Base-by-base conservation (phyloP, 2,888 invertebrate species). In the Teinopalpus imperialis region DNA sequence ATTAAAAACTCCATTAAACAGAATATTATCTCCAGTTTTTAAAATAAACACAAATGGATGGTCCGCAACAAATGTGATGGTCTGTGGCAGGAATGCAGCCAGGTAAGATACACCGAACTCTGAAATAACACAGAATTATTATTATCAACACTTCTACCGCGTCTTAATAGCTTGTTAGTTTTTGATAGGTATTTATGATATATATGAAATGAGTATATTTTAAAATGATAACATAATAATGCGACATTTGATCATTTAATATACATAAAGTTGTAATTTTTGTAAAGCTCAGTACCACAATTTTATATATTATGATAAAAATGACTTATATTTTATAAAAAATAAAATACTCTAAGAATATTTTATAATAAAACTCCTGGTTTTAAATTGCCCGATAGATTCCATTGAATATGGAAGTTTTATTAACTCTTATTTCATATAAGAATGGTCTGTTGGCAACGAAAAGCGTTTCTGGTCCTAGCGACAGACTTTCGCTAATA, bases 21-120 rank as follows among this genome's bases (percentile, higher is more conserved):
- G 27, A 27, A 49, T 46, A 18, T 52, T 67, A 13, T 52, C 16
- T 30, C 55, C 49, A 23, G 55, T 40, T 18, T 42, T 62, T 30
- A 76, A 56, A 49, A 53, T 58, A 52, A 66, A 76, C 14, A 63
- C 31, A 57, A 69, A 77, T n/a, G 74, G 74, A 53, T 66, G 78
- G 43, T 78, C 60, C 2, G 74, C 78, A 2, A 47, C 48, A 52
- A 76, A 66, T 24, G n/a, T 3, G 12, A 2, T 3, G 2, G 6
- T 44, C 30, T 51, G 29, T 6, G 35, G 2, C 32, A 63, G 3
- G 2, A 49, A 0, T 13, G 54, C 54, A 34, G 60, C 57, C 37
- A 61, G 49, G 45, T 54, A 56, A 10, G 54, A 10, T 32, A 63
- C 42, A 14, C 49, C 53, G 35, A 57, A 55, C 21, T 30, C 60